Percentiles rank a stretch among this genome's conserved stretches.
These are phyloP conservation scores for Pomacea maculata DNA, from an alignment of 1,140 invertebrate species.

Conservation along the genomic window DNA sequence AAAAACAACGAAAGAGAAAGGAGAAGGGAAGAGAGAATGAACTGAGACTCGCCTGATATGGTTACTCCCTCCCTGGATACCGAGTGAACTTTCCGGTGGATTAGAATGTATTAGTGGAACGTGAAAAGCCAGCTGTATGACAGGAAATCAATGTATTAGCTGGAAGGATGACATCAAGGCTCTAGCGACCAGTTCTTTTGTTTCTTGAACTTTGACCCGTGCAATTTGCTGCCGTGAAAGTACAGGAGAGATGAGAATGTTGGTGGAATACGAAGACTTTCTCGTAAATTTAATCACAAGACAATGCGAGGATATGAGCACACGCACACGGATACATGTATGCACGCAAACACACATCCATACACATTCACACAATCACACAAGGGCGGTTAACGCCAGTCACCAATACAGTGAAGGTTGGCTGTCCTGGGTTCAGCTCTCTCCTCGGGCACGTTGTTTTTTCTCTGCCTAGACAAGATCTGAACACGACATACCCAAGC, in stretches of 20 bases:
- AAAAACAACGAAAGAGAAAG: too few relatives aligned
- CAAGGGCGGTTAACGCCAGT: neutral
- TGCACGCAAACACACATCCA: neutral
- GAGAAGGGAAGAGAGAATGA: too few relatives aligned
- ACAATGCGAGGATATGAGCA: neutral
- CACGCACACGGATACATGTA: conserved; percentile 5
- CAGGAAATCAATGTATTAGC: neutral
- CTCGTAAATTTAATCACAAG: neutral
- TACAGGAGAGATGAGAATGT: neutral
- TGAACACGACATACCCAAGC: neutral
- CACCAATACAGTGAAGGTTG: too few relatives aligned
- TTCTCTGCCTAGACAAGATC: neutral
- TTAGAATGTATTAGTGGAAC: too few relatives aligned
- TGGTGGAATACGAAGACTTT: neutral
- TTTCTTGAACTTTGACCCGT: neutral
- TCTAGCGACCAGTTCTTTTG: neutral
- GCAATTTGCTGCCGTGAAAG: neutral
- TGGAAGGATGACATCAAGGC: neutral
- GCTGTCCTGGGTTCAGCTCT: too few relatives aligned
- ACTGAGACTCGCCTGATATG: too few relatives aligned
- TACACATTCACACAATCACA: conserved; percentile 7
- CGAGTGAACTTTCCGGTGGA: too few relatives aligned
- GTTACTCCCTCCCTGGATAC: too few relatives aligned
- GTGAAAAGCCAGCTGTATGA: too few relatives aligned
- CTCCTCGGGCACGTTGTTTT: too few relatives aligned